Evolutionary conservation across 1,140 invertebrate genomes (phyloP).

Genomic region (Coptotermes formosanus): DNA sequence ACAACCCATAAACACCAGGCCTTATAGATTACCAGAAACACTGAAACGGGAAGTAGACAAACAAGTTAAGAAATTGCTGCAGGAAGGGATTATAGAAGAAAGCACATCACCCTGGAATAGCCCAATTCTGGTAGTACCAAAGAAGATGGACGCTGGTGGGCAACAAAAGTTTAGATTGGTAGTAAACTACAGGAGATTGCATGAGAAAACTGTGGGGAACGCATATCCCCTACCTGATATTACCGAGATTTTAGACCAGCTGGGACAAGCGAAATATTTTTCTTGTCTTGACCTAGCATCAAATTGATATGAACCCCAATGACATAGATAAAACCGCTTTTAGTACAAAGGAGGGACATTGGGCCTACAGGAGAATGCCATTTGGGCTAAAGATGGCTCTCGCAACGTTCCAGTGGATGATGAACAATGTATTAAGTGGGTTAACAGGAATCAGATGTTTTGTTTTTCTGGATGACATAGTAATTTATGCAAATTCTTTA

Average conservation of each 20-base stretch:
- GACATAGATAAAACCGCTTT: conserved; percentile 44
- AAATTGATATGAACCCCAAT: conserved; percentile 44
- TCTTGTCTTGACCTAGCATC: conserved; percentile 48
- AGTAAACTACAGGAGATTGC: conserved; percentile 40
- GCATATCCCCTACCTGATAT: too few species aligned
- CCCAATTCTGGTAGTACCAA: too few species aligned
- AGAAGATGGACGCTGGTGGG: too few species aligned
- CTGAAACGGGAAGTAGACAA: conserved; percentile 25
- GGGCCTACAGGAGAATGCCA: conserved; percentile 37
- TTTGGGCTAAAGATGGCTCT: conserved; percentile 40
- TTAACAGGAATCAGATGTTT: conserved; percentile 21
- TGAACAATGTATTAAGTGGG: conserved; percentile 35
- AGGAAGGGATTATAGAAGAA: conserved; percentile 36
- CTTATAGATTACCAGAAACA: conserved; percentile 20
- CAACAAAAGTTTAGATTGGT: too few species aligned
- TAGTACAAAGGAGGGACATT: conserved; percentile 37
- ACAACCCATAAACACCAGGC: conserved; percentile 19
- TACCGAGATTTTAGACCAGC: too few species aligned
- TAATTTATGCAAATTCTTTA: conserved; percentile 37
- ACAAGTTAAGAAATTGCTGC: conserved; percentile 33
- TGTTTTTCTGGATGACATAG: conserved; percentile 39
- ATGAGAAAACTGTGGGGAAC: conserved; percentile 44
- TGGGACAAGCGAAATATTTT: conserved; percentile 41
- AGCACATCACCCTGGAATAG: conserved; percentile 37
- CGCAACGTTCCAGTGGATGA: conserved; percentile 38